Evolutionary conservation across 2,888 invertebrate species (phyloP), one percentile per base, ranked within the genome.

Genomic region (Rotaria socialis): DNA sequence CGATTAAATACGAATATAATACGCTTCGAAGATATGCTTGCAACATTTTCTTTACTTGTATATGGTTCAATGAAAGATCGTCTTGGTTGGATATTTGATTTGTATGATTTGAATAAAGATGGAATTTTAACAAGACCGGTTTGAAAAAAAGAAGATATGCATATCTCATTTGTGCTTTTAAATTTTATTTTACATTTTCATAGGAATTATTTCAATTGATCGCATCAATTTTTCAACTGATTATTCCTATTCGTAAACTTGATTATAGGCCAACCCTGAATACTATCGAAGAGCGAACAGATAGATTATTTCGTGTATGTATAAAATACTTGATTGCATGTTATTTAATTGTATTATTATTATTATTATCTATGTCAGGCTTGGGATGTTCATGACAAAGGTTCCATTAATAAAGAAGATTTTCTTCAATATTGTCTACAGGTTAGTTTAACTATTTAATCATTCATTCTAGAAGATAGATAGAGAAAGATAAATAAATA

Each of bases 41-140:
- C 47, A 24, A 80, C 80, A 24, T 47, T 80, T 24, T 41, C 80
- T 24, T 3, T 80, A 80, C 35, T 80, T 41, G 47, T 80, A n/a
- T 47, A 80, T 47, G 80, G 80, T 43, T 47, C 80, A 8, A 80
- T 80, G 47, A 47, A 80, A 80, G 80, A 80, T 47, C 43, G 80
- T 47, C 47, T 80, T 47, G 47, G 47, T 80, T 80, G 80, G 80
- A n/a, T 80, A 11, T 80, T 80, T 47, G 47, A 80, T n/a, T n/a
- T 80, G 11, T 80, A 80, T n/a, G 80, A 80, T 47, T n/a, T 80
- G n/a, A 47, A 80, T 14, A 80, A 80, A 80, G 80, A 80, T 47
- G 80, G 80, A 24, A n/a, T 24, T 47, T n/a, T 80, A 10, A 80
- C 80, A 5, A 22, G 47, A 80, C 24, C 8, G 24, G 80, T 80